These are phyloP conservation scores for Thamnophis sirtalis DNA, from an alignment of 2,113 vertebrate species.

Conservation along the genomic window DNA sequence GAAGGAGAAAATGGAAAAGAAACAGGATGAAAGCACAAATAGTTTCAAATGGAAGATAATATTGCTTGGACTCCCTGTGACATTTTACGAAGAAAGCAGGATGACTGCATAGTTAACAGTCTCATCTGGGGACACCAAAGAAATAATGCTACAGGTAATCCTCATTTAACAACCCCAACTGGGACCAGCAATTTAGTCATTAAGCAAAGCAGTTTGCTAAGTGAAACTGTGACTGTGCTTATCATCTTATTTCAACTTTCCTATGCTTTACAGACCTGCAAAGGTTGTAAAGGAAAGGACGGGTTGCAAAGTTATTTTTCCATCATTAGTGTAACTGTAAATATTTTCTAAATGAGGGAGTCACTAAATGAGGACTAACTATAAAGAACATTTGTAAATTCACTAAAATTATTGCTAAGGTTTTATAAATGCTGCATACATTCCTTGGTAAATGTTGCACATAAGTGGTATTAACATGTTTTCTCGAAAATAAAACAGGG, in stretches of 20 bases:
- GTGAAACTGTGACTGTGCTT: background rate
- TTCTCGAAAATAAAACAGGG: too few relatives aligned
- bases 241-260: background rate
- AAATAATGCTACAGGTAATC: background rate
- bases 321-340: background rate
- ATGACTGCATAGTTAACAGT: background rate
- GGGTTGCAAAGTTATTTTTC: background rate
- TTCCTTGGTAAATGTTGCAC: background rate
- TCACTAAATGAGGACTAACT: background rate
- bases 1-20: background rate
- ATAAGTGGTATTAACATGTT: background rate
- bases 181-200: background rate
- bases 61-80: background rate
- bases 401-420: background rate
- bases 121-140: background rate
- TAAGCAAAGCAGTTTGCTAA: background rate
- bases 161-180: background rate
- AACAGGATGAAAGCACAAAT: background rate
- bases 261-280: background rate
- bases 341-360: background rate
- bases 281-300: background rate
- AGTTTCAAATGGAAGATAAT: background rate
- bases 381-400: background rate
- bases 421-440: background rate
- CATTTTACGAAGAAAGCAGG: background rate